These are phyloP conservation scores for Galbula dea DNA, from an alignment of 2,113 vertebrate species.

Conservation along the genomic window DNA sequence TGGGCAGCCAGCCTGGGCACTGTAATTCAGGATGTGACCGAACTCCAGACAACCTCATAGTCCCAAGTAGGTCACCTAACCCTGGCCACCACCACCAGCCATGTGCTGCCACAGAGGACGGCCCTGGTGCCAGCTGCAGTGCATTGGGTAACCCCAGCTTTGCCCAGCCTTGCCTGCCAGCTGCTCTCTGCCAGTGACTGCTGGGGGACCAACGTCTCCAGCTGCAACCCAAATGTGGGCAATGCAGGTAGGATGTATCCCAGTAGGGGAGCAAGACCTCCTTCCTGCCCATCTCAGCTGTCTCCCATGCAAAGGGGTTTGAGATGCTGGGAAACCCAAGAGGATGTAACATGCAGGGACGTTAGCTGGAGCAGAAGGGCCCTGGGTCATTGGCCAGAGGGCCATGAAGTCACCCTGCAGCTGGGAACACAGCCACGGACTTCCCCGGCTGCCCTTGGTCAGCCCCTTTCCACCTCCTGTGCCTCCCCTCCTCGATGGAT, in stretches of 20 bases:
- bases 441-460: neutral
- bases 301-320: neutral
- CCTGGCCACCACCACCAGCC: neutral
- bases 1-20: neutral
- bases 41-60: neutral
- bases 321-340: neutral
- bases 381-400: neutral
- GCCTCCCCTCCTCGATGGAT: neutral
- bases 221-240: accelerated
- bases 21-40: neutral
- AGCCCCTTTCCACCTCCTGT: neutral
- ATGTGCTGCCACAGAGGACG: neutral
- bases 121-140: neutral
- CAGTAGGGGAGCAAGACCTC: neutral
- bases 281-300: neutral
- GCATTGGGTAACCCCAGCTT: neutral
- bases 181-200: neutral
- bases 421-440: neutral
- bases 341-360: neutral
- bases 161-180: neutral
- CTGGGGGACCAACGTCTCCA: neutral
- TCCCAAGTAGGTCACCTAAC: neutral
- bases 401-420: constrained; percentile 23
- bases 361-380: neutral
- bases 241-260: neutral